Evolutionary conservation across 2,113 vertebrate genomes (phyloP).

Genomic region (Petaurus breviceps): DNA sequence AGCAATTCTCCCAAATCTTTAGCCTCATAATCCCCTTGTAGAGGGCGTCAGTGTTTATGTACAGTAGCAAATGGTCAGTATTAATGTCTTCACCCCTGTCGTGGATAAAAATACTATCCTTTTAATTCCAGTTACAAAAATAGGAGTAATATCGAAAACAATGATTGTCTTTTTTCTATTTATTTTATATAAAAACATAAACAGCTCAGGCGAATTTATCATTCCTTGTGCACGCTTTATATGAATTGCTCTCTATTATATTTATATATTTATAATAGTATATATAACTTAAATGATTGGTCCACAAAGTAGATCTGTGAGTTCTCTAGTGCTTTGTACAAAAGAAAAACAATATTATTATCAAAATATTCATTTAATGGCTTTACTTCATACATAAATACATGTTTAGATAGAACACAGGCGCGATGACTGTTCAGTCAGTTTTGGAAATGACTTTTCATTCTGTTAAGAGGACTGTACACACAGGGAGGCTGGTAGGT

Average conservation of each 20-base stretch:
- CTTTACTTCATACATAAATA: slow-evolving; percentile 99
- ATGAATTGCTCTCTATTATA: slow-evolving; percentile 85
- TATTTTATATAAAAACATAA: slow-evolving; percentile 98
- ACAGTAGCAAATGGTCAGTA: slow-evolving; percentile 94
- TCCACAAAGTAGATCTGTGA: slow-evolving; percentile 96
- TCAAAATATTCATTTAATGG: slow-evolving; percentile 99
- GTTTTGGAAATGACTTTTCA: slow-evolving; percentile 91
- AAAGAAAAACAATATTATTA: slow-evolving; percentile 99
- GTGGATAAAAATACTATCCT: slow-evolving; percentile 98
- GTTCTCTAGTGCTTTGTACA: slow-evolving; percentile 97
- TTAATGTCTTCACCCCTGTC: slow-evolving; percentile 94
- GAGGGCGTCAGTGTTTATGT: slow-evolving; percentile 92
- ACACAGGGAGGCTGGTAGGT: slow-evolving; percentile 58
- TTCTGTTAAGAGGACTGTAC: slow-evolving; percentile 83
- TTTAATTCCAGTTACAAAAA: slow-evolving; percentile 96
- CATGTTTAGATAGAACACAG: slow-evolving; percentile 96
- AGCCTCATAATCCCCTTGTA: slow-evolving; percentile 90
- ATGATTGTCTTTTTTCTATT: slow-evolving; percentile 95
- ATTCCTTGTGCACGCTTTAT: slow-evolving; percentile 90
- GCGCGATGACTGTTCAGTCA: slow-evolving; percentile 94
- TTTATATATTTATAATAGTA: slow-evolving; percentile 89
- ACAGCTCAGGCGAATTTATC: slow-evolving; percentile 89
- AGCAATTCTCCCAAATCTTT: slow-evolving; percentile 89
- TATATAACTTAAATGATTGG: slow-evolving; percentile 90
- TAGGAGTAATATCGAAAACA: slow-evolving; percentile 97